Percentiles rank a stretch among this genome's conserved stretches.
Conservation (phyloP, 2,797 vertebrate species). For the Argyrosomus regius region DNA sequence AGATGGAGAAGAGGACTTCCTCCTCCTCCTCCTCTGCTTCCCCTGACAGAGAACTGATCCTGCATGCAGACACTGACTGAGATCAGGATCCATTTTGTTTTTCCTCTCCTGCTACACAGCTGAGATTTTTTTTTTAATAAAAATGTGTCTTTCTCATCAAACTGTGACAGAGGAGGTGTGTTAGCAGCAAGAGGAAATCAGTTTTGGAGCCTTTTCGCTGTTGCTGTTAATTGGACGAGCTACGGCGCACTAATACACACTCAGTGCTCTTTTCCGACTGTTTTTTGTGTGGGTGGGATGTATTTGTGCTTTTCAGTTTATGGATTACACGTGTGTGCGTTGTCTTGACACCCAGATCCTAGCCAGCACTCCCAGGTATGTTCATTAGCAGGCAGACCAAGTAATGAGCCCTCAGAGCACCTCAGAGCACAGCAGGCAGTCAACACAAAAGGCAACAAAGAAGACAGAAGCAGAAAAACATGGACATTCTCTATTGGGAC, state of each 20-base stretch:
- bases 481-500: conserved; percentile 24
- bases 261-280: conserved; percentile 9
- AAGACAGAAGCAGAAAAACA: conserved; percentile 45
- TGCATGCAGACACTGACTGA: background rate
- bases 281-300: conserved; percentile 38
- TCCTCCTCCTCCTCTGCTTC: background rate
- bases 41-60: conserved; percentile 18
- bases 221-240: conserved; percentile 62
- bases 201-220: conserved; percentile 55
- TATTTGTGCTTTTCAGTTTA: conserved; percentile 35
- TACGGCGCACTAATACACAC: conserved; percentile 9
- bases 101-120: conserved; percentile 23
- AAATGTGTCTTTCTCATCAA: conserved; percentile 44
- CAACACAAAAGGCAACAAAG: conserved; percentile 39
- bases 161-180: conserved; percentile 25
- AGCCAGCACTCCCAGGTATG: conserved; percentile 28
- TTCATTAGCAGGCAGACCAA: conserved; percentile 68
- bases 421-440: conserved; percentile 32
- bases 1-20: conserved; percentile 22
- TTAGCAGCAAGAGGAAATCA: conserved; percentile 57
- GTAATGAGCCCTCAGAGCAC: conserved; percentile 52
- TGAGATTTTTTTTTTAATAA: conserved; percentile 15
- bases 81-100: conserved; percentile 26
- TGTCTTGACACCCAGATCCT: conserved; percentile 48
- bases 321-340: conserved; percentile 28